Conservation (phyloP, 2,888 invertebrate species). For the Pseudoips prasinana region DNA sequence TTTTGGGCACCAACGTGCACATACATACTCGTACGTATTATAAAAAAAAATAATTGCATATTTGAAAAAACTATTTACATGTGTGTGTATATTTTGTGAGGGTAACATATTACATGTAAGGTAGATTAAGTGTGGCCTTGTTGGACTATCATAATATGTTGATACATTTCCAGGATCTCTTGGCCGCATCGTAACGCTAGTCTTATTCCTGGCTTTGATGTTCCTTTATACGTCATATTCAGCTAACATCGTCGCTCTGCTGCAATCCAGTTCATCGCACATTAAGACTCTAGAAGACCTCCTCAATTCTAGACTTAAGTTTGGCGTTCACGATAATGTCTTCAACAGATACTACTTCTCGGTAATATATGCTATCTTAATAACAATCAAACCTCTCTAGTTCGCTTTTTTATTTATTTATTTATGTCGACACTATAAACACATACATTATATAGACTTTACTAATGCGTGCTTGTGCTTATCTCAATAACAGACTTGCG, state of each 20-base stretch:
- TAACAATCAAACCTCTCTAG: neutral
- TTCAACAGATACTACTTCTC: slow-evolving; percentile 86
- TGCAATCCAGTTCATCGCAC: slow-evolving; percentile 87
- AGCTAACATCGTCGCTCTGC: slow-evolving; percentile 88
- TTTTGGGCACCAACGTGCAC: too few species aligned
- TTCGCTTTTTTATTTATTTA: too few species aligned
- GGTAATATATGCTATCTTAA: slow-evolving; percentile 67
- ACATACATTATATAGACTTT: neutral
- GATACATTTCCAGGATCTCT: slow-evolving; percentile 62
- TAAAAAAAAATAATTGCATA: too few species aligned
- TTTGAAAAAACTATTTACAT: too few species aligned
- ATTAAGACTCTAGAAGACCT: slow-evolving; percentile 85
- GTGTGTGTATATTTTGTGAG: too few species aligned
- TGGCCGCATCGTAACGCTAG: slow-evolving; percentile 83
- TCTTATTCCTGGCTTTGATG: slow-evolving; percentile 84
- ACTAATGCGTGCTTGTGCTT: too few species aligned
- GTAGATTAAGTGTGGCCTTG: too few species aligned
- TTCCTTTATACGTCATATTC: slow-evolving; percentile 89
- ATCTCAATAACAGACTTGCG: too few species aligned
- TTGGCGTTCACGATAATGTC: slow-evolving; percentile 86
- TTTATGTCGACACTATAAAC: neutral
- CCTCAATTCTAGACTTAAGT: slow-evolving; percentile 83
- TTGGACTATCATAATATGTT: too few species aligned
- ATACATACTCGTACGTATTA: too few species aligned
- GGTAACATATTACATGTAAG: too few species aligned